Base-by-base conservation (phyloP, 2,797 vertebrate species). In the Lycodopsis pacificus region DNA sequence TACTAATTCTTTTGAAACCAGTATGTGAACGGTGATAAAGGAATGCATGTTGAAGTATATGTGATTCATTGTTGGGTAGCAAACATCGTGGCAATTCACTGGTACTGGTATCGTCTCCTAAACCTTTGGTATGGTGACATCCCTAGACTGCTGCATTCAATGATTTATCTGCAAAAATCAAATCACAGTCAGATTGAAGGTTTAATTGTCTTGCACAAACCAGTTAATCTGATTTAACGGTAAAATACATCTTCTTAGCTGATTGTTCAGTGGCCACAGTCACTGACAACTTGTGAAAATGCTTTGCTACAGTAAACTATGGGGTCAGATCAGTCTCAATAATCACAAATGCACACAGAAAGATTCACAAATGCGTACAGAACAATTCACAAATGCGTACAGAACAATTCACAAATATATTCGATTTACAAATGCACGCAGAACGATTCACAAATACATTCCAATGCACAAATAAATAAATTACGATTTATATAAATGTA, bases 151-250 rank as follows among this genome's bases (percentile, higher is more conserved):
- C 22, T 44, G 49, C n/a, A 56, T 66, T 11, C 19, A 19, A 48
- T 56, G 32, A 76, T 84, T 65, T 77, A 44, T 73, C 34, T 63
- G 14, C 56, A 32, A 56, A n/a, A 76, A 76, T 68, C 25, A 42
- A 67, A 56, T 69, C 12, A n/a, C 27, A 76, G 40, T 59, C 54
- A 61, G 62, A 42, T 2, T 44, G 49, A 66, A 20, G 44, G 30
- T 71, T 64, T 63, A 62, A 58, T 53, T 74, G 38, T 71, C 38
- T 71, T 64, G 49, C 25, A 22, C 30, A 74, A 73, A 77, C 61
- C 59, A 66, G 46, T 61, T 76, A 36, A 81, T 76, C 46, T 53
- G 36, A 73, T 25, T 30, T 32, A 65, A 79, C 40, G 59, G 11
- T 48, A 20, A 40, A 79, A 73, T 68, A 46, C 34, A 34, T 49